Evolutionary conservation across 2,888 invertebrate genomes (phyloP).

Genomic region (Melikaiella ostensackeni): DNA sequence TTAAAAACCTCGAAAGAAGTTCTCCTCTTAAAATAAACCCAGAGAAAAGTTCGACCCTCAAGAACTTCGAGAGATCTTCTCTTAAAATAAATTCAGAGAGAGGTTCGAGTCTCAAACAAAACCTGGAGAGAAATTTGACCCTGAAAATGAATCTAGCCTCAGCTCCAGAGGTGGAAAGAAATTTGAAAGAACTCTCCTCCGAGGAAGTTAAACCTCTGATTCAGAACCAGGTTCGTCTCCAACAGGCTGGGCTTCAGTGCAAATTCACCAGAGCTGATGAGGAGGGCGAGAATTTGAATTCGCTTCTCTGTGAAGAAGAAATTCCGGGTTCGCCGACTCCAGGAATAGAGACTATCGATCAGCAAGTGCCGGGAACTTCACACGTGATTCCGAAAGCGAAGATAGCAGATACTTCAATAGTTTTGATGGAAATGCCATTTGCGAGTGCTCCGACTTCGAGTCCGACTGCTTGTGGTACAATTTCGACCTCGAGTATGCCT

Average conservation of each 20-base stretch:
- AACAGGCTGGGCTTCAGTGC: constrained; percentile 61
- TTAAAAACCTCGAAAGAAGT: constrained; percentile 43
- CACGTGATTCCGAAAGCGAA: constrained; percentile 76
- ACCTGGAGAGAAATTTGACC: constrained; percentile 59
- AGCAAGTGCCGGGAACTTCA: constrained; percentile 45
- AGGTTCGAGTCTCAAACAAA: constrained; percentile 38
- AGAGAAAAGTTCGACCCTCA: background rate
- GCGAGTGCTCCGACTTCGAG: constrained; percentile 83
- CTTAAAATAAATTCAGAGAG: background rate
- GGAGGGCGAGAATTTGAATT: constrained; percentile 84
- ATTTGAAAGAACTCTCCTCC: constrained; percentile 30
- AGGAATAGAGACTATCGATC: constrained; percentile 74
- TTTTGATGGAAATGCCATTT: constrained; percentile 83
- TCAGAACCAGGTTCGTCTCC: constrained; percentile 61
- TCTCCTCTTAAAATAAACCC: background rate
- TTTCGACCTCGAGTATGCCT: constrained; percentile 62
- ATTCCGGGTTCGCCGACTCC: constrained; percentile 94
- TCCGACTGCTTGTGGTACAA: constrained; percentile 67
- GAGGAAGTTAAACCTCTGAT: constrained; percentile 44
- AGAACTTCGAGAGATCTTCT: constrained; percentile 44
- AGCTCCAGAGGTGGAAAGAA: constrained; percentile 52
- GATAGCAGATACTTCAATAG: constrained; percentile 74
- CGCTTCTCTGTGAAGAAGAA: constrained; percentile 91
- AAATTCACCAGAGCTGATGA: constrained; percentile 74
- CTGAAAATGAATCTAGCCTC: constrained; percentile 62